phyloP scores from a whole-genome alignment of 2,113 vertebrate species.

The Microcebus tavaratra region DNA sequence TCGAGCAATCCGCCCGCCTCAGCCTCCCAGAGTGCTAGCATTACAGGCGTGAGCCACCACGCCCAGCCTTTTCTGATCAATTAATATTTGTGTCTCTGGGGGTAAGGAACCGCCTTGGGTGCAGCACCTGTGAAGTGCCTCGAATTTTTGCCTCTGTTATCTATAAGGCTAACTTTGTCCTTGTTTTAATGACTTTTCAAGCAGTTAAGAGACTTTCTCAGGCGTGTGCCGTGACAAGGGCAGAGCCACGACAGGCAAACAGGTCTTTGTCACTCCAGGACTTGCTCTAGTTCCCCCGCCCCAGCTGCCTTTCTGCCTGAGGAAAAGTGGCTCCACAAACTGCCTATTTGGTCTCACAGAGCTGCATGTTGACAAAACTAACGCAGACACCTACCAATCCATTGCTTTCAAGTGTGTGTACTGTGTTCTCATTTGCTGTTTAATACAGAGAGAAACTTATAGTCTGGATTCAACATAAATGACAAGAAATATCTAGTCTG shows the following conservation, averaged over 20 bases:
- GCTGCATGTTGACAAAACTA: not conserved
- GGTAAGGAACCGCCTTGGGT: not conserved
- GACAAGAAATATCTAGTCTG: not conserved
- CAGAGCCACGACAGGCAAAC: not conserved
- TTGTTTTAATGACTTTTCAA: conserved; percentile 1
- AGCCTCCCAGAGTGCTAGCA: no score
- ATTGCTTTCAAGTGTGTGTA: not conserved
- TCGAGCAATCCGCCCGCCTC: no score
- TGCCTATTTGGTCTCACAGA: not conserved
- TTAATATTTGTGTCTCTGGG: not conserved
- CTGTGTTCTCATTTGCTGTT: not conserved
- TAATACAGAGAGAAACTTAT: not conserved
- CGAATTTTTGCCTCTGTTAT: not conserved
- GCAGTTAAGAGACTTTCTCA: not conserved
- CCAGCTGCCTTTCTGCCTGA: not conserved
- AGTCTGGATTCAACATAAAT: not conserved
- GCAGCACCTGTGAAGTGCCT: not conserved
- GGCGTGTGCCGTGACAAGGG: not conserved
- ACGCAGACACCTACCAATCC: no score
- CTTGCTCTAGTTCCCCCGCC: not conserved
- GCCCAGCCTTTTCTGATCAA: not conserved
- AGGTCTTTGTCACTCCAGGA: not conserved
- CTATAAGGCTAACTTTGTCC: not conserved
- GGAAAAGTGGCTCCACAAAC: not conserved
- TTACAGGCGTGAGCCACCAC: no score